Base-by-base conservation (phyloP, 2,797 vertebrate genomes). In the Bryconaethiops microstoma region DNA sequence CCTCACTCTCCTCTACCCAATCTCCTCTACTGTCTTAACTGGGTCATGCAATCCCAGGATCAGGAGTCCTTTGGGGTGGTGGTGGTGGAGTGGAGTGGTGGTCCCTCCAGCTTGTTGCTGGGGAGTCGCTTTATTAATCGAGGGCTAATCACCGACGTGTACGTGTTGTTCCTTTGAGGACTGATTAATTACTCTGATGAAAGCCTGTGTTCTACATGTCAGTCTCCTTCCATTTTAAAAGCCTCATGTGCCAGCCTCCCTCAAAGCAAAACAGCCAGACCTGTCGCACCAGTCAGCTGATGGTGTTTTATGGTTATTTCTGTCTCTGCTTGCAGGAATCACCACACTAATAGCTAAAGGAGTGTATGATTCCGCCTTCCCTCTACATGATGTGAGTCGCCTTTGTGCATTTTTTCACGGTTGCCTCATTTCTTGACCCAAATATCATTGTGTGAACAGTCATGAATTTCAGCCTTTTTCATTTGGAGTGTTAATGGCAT, bases 361-460 rank as follows among this genome's bases (percentile, higher is more conserved):
- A 14, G 91, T 96, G 82, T 99, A 99, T n/a, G 97, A 99, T 39
- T 91, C 97, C 39, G 96, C 98, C 74, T 99, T 96, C 88, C 96
- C 98, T 7, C 94, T 99, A 74, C 98, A 99, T 1, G 98, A 99
- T 67, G 98, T 99, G 93, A 83, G 98, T 95, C 62, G 23, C 35
- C 42, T 74, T 69, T 39, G 3, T 21, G 0, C 14, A 50, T 64
- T 78, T 52, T 25, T 65, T 68, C 5, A 54, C 0, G 4, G 54
- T 45, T 25, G 55, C 5, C 2, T 60, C 52, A 8, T 69, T 74
- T 19, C 9, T 16, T 50, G 45, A 74, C 63, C 72, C 57, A 69
- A 57, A 63, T 74, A 52, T 76, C 45, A 23, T 59, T 54, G 62
- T 40, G 69, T 19, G 0, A 62, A 8, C 19, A 29, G 23, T 54